Percentiles rank a stretch among this genome's conserved stretches.
phyloP scores from a whole-genome alignment of 2,797 vertebrate genomes.

The Falco rusticolus region DNA sequence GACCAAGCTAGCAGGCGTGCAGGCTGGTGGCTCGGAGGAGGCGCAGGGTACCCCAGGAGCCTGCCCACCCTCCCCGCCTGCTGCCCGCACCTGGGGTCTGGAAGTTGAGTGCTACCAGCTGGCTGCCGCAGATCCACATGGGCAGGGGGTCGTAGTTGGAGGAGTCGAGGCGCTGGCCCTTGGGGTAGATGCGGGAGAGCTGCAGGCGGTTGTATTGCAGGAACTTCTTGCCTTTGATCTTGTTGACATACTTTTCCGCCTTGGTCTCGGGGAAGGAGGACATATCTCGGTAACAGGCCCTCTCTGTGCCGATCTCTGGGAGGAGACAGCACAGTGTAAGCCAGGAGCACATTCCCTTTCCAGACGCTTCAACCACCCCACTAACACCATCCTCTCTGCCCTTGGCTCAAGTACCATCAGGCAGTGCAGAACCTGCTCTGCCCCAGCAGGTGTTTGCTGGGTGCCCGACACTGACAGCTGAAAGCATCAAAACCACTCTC shows the following conservation, averaged over 20 bases:
- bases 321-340: background rate
- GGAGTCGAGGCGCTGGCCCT: conserved; percentile 96
- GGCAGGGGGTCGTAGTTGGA: conserved; percentile 98
- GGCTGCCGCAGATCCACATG: conserved; percentile 99
- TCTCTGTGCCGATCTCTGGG: conserved; percentile 94
- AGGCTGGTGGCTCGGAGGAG: background rate
- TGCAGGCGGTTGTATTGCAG: conserved; percentile 98
- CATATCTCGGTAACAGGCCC: conserved; percentile 97
- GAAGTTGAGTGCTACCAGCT: conserved; percentile 98
- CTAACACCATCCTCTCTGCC: background rate
- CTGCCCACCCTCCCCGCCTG: background rate
- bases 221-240: conserved; percentile 96
- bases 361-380: background rate
- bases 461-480: background rate
- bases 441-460: fast-evolving
- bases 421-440: background rate
- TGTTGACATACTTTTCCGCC: conserved; percentile 96
- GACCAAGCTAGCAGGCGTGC: background rate
- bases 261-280: conserved; percentile 99
- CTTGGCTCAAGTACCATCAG: background rate
- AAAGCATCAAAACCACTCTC: background rate
- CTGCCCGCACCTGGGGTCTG: conserved; percentile 91
- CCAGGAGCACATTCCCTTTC: background rate
- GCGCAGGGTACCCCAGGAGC: background rate
- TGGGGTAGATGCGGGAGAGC: conserved; percentile 97